Evolutionary conservation across 2,113 vertebrate species (phyloP), one percentile per base, ranked within the genome.

Genomic region (Canis aureus): DNA sequence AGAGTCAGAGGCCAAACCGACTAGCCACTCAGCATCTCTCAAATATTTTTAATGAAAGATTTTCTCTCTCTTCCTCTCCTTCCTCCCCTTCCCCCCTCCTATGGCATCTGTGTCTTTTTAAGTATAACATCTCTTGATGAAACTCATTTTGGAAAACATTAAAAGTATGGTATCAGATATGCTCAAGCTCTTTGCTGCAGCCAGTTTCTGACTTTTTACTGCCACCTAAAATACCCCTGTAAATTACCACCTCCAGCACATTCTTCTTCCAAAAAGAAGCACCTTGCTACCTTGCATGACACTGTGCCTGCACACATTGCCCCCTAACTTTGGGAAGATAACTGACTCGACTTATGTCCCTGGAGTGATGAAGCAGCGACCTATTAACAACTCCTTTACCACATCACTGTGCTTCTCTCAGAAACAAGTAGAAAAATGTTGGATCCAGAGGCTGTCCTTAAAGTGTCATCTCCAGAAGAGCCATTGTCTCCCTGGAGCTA

Each of bases 381-480:
- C 64, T 79, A 66, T 89, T 7, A 25, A 10, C 35, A 55, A 25
- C 62, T 64, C 67, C 8, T 32, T 38, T 12, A 3, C 59, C 11
- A 53, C 35, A 27, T 90, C 27, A 67, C 60, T 83, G n/a, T 64
- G 53, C 55, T 51, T 85, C 60, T 82, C 10, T 93, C 71, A 29
- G 76, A 92, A 67, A 94, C 74, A 94, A 92, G 67, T 55, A n/a
- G 90, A 96, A 94, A 97, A 94, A 84, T 69, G 16, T 78, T n/a
- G 74, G 74, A 43, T 51, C 80, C 80, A 88, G 90, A 92, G 80
- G 67, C 87, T 79, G 55, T 57, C 79, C 79, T 92, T 66, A 66
- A 90, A 43, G 74, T 92, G 87, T 92, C 96, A 90, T 20, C 79
- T 82, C 49, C 19, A n/a, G 87, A 96, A 92, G 94, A 97, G 29